Base-by-base conservation (phyloP, 2,113 vertebrate genomes). In the Chamaetylas fuelleborni region DNA sequence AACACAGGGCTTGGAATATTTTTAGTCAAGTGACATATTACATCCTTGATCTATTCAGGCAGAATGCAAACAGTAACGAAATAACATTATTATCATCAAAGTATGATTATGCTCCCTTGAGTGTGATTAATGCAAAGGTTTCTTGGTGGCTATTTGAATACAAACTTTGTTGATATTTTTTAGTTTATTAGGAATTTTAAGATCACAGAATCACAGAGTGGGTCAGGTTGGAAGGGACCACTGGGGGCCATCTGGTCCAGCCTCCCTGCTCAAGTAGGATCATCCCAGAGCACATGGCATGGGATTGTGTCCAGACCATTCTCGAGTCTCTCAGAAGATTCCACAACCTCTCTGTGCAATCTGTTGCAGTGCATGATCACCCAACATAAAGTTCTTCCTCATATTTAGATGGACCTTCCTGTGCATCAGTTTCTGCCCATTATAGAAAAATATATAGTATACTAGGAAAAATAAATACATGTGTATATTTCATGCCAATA, bases 311-410 rank as follows among this genome's bases (percentile, higher is more conserved):
- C 26, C 34, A 25, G 14, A 18, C 3, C 4, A 17, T 25, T 60
- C 11, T 61, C 1, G 0, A 67, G 3, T 60, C 20, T 31, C 29
- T 40, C 29, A 14, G 28, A 40, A 47, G n/a, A 60, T 8, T 81
- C 53, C 45, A 53, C 23, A 60, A 22, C 1, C 3, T 47, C n/a
- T 61, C 29, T 40, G 20, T 20, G 8, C 6, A 67, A 25, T 20
- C 6, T 76, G 9, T 61, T 47, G 22, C n/a, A 53, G 13, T n/a
- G 19, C n/a, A 24, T 0, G 0, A 8, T 36, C 58, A 72, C 6
- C 12, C 5, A 43, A 5, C 22, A 25, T 28, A 50, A 51, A 33
- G 16, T 22, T 45, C 13, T 81, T 81, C 28, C 13, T 67, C 16
- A 40, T 45, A n/a, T 67, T 67, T 51, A 47, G 24, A 24, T 25